Evolutionary conservation across 2,888 invertebrate genomes (phyloP).

Genomic region (Muschampia plurimacula): DNA sequence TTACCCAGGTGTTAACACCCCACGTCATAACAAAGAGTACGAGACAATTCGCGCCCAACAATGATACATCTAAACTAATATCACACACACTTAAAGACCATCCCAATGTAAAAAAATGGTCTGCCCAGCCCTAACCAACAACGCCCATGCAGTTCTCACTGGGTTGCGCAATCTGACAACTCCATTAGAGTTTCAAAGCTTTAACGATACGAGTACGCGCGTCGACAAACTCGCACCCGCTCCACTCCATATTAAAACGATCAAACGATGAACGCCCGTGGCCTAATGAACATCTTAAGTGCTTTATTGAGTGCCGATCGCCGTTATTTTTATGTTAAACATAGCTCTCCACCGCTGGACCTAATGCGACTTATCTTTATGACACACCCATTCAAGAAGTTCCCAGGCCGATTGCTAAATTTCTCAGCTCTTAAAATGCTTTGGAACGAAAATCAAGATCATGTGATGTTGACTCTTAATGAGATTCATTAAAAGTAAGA

Average conservation of each 20-base stretch:
- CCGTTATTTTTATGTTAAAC: constrained; percentile 80
- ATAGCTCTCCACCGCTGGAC: constrained; percentile 50
- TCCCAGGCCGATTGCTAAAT: constrained; percentile 36
- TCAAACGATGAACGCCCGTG: constrained; percentile 68
- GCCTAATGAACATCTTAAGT: constrained; percentile 81
- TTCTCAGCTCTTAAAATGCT: constrained; percentile 22
- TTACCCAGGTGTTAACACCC: too few species aligned
- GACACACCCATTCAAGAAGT: constrained; percentile 47
- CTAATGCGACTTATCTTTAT: constrained; percentile 42
- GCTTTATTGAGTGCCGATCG: constrained; percentile 81
- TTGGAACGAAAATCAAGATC: constrained; percentile 7
- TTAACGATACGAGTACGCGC: constrained; percentile 49
- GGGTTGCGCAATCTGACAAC: constrained; percentile 75
- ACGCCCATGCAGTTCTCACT: constrained; percentile 70
- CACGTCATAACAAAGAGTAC: too few species aligned
- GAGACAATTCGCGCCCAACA: too few species aligned
- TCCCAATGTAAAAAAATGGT: neutral
- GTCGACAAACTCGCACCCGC: constrained; percentile 53
- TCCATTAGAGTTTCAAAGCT: constrained; percentile 74
- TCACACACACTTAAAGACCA: neutral
- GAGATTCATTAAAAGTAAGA: neutral
- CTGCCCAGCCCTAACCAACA: constrained; percentile 59
- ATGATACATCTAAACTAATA: too few species aligned
- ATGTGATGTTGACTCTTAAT: neutral
- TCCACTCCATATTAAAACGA: constrained; percentile 76